Evolutionary conservation across 2,888 invertebrate genomes (phyloP).

Genomic region (Plebejus melissa): DNA sequence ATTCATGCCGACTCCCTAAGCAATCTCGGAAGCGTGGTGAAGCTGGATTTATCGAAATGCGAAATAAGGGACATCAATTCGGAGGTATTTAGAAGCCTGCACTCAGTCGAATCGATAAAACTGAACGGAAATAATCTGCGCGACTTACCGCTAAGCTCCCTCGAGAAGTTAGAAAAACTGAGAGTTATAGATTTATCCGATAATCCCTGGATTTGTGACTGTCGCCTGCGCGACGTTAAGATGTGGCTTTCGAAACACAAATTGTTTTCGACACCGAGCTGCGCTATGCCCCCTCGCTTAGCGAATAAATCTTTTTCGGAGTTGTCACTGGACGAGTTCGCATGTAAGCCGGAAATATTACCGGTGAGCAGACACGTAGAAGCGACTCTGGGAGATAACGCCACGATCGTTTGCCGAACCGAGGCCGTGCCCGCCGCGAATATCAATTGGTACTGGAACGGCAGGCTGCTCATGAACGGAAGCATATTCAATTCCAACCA

Average conservation of each 20-base stretch:
- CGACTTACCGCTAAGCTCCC: constrained; percentile 84
- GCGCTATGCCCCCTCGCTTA: constrained; percentile 84
- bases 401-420: constrained; percentile 89
- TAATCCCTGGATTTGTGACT: constrained; percentile 94
- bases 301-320: constrained; percentile 87
- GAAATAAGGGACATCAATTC: constrained; percentile 88
- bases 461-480: constrained; percentile 86
- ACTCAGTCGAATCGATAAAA: constrained; percentile 87
- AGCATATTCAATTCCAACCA: constrained; percentile 89
- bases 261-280: constrained; percentile 87
- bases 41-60: constrained; percentile 90
- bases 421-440: constrained; percentile 89
- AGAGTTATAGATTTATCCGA: constrained; percentile 91
- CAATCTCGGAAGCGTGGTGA: constrained; percentile 86
- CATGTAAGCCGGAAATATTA: constrained; percentile 89
- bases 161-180: constrained; percentile 85
- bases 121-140: constrained; percentile 89
- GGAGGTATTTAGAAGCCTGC: constrained; percentile 84
- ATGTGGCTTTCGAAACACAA: constrained; percentile 89
- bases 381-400: constrained; percentile 89
- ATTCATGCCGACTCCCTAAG: constrained; percentile 87
- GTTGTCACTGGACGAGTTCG: constrained; percentile 88
- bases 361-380: constrained; percentile 87
- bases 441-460: constrained; percentile 93
- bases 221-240: constrained; percentile 88